These are phyloP conservation scores for Hydrophis major DNA, from an alignment of 2,797 vertebrate species.

Conservation along the genomic window DNA sequence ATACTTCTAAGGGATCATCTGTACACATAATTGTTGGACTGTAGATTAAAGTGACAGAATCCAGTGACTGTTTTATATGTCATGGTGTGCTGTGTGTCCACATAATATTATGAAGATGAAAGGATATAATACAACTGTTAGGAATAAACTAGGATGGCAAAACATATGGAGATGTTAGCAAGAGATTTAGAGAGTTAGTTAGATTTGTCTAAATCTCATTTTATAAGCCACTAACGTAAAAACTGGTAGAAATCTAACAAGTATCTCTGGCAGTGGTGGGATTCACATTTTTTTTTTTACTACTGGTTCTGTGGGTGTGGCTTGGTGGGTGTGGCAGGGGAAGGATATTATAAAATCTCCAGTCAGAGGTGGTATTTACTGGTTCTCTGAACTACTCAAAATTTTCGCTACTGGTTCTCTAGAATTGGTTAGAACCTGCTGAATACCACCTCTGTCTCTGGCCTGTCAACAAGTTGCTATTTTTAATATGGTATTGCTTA, in stretches of 20 bases:
- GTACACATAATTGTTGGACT: background rate
- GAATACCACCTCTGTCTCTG: too few relatives aligned
- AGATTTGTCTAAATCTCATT: background rate
- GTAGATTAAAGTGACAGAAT: background rate
- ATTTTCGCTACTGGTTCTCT: too few relatives aligned
- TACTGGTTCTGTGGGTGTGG: too few relatives aligned
- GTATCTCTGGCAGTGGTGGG: background rate
- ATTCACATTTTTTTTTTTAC: too few relatives aligned
- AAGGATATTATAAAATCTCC: too few relatives aligned
- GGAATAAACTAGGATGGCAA: background rate
- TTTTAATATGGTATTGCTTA: background rate
- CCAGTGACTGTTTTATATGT: background rate
- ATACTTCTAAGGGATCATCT: background rate
- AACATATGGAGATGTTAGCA: background rate
- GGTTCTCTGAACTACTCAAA: too few relatives aligned
- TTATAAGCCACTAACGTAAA: background rate
- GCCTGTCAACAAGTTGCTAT: background rate
- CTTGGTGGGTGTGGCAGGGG: too few relatives aligned
- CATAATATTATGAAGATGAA: slow-evolving; percentile 4
- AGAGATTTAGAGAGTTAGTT: background rate
- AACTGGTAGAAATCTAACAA: background rate
- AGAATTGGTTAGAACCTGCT: too few relatives aligned
- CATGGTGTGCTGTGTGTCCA: background rate
- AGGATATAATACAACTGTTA: background rate
- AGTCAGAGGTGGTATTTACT: too few relatives aligned